A percentile compares a stretch with the other conserved stretches of the same genome.
These are phyloP conservation scores for Plestiodon gilberti DNA, from an alignment of 2,113 vertebrate genomes.

Conservation along the genomic window DNA sequence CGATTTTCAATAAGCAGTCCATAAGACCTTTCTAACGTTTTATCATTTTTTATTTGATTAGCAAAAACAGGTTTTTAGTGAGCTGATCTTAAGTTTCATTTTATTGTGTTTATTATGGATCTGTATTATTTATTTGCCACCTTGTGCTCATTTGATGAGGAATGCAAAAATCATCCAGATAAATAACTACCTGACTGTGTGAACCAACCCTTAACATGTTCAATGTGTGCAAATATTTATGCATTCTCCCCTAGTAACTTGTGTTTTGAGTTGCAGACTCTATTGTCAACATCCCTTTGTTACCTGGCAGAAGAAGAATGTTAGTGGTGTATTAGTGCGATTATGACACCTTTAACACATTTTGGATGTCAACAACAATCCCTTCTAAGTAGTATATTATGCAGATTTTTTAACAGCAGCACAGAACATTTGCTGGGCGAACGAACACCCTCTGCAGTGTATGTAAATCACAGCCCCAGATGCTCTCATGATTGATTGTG, in stretches of 20 bases:
- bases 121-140: not conserved
- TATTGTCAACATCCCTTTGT: not conserved
- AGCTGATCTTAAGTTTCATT: not conserved
- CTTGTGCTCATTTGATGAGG: not conserved
- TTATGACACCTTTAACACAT: not conserved
- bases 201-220: not conserved
- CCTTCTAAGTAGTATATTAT: not conserved
- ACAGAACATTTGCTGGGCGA: not conserved
- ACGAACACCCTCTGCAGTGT: not conserved
- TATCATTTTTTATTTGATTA: no score
- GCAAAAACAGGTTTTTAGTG: not conserved
- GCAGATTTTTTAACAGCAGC: conserved; percentile 1
- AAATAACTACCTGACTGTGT: no score
- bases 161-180: no score
- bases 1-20: no score
- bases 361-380: not conserved
- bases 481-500: not conserved
- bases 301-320: not conserved
- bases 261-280: not conserved
- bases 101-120: not conserved
- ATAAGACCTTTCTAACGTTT: no score
- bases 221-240: conserved; percentile 9
- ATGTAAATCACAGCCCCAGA: not conserved
- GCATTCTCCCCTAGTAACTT: conserved; percentile 9
- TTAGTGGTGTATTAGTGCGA: not conserved